phyloP scores from a whole-genome alignment of 2,888 invertebrate genomes.

The Tenthredo mesomela region DNA sequence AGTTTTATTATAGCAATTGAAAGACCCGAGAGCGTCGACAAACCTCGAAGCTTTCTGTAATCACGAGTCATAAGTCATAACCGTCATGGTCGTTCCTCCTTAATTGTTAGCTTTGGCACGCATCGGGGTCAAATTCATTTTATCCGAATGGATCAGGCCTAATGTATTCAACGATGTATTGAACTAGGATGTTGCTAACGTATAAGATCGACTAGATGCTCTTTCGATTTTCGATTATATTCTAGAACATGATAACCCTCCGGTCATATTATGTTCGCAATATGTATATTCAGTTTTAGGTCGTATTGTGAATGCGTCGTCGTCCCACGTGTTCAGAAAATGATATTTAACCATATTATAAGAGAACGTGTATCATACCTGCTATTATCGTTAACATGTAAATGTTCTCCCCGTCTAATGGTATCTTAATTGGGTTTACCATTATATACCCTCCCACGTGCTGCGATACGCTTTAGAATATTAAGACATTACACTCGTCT shows the following conservation, averaged over 20 bases:
- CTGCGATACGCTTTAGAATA: constrained; percentile 60
- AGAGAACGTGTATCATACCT: constrained; percentile 69
- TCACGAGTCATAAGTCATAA: constrained; percentile 18
- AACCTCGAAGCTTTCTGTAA: constrained; percentile 15
- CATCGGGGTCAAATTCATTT: constrained; percentile 6
- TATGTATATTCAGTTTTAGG: not conserved
- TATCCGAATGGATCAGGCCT: not conserved
- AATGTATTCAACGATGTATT: not conserved
- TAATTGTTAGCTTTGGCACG: constrained; percentile 9
- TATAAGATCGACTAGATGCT: not conserved
- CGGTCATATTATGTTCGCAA: not conserved
- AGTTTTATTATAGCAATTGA: not conserved
- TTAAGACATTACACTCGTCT: constrained; percentile 65
- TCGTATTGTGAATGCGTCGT: not conserved
- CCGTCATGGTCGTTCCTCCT: not conserved
- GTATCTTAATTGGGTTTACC: constrained; percentile 73
- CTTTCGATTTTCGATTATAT: not conserved
- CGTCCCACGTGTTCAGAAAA: constrained; percentile 10
- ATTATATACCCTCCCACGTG: constrained; percentile 69
- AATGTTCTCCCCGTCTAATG: constrained; percentile 71
- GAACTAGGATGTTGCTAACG: not conserved
- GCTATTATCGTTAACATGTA: constrained; percentile 74
- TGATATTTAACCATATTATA: constrained; percentile 62
- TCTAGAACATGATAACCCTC: not conserved
- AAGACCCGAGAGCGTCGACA: not conserved